Conservation (phyloP, 2,888 invertebrate species). For the Chalcis sispes region DNA sequence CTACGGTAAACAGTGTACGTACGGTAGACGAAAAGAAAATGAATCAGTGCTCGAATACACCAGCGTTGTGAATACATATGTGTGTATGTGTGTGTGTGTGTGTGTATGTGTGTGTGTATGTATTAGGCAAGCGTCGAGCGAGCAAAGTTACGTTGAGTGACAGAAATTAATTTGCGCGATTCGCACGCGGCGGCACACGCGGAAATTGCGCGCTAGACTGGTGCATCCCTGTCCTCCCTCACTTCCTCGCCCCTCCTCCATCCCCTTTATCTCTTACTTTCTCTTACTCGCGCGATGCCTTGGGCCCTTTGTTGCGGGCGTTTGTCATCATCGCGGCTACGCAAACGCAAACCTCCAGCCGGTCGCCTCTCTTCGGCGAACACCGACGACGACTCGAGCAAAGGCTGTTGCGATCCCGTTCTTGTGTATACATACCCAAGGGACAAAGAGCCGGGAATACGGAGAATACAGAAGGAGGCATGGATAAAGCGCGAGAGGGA, state of each 20-base stretch:
- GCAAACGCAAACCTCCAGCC: constrained; percentile 49
- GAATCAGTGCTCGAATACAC: too few relatives aligned
- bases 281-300: too few relatives aligned
- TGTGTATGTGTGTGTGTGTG: too few relatives aligned
- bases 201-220: constrained; percentile 65
- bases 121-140: neutral
- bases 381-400: neutral
- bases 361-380: neutral
- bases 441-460: constrained; percentile 31
- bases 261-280: constrained; percentile 3
- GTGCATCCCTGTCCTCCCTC: neutral
- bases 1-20: too few relatives aligned
- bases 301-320: constrained; percentile 65
- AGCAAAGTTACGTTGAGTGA: constrained; percentile 60
- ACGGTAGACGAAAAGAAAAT: too few relatives aligned
- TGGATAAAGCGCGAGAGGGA: constrained; percentile 27
- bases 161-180: constrained; percentile 69
- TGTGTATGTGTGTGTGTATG: neutral
- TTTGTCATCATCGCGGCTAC: constrained; percentile 63
- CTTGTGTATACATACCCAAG: too few relatives aligned
- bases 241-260: neutral
- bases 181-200: constrained; percentile 62
- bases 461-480: neutral
- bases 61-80: too few relatives aligned
- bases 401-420: too few relatives aligned